These are phyloP conservation scores for Chrysaora quinquecirrha DNA, from an alignment of 30 jellyfish, hydroid and myxozoan genomes.

Conservation along the genomic window DNA sequence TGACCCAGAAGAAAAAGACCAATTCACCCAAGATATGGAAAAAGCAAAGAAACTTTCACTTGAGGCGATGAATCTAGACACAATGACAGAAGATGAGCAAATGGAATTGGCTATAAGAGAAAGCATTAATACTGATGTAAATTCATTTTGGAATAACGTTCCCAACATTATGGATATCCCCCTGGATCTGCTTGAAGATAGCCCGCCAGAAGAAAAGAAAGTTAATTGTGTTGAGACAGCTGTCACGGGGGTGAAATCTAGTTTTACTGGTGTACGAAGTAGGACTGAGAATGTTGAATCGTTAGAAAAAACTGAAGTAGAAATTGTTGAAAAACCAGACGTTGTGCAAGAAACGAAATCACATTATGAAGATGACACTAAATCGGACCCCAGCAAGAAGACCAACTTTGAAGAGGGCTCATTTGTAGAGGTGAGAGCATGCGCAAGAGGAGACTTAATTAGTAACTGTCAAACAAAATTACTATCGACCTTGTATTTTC, in stretches of 20 bases:
- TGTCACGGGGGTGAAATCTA: not conserved
- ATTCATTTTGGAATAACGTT: not conserved
- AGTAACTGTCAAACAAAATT: no score
- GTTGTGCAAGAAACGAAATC: no score
- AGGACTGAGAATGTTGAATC: not conserved
- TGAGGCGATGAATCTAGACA: constrained; percentile 8
- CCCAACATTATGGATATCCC: constrained; percentile 4
- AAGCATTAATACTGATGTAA: constrained; percentile 35
- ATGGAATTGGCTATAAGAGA: constrained; percentile 59
- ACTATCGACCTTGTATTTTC: no score
- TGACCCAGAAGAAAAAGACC: constrained; percentile 25
- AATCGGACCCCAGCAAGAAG: no score
- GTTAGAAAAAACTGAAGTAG: no score
- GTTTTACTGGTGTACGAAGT: not conserved
- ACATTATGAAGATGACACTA: no score
- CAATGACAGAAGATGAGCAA: constrained; percentile 62
- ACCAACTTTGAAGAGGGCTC: no score
- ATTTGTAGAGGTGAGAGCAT: no score
- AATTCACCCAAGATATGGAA: constrained; percentile 31
- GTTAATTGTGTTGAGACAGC: not conserved
- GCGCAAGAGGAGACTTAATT: no score
- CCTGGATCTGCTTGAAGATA: constrained; percentile 14
- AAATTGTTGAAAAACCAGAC: no score
- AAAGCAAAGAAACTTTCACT: constrained; percentile 21
- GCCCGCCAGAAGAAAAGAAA: not conserved